Conservation (phyloP, 2,888 invertebrate genomes). For the Prenolepis imparis region DNA sequence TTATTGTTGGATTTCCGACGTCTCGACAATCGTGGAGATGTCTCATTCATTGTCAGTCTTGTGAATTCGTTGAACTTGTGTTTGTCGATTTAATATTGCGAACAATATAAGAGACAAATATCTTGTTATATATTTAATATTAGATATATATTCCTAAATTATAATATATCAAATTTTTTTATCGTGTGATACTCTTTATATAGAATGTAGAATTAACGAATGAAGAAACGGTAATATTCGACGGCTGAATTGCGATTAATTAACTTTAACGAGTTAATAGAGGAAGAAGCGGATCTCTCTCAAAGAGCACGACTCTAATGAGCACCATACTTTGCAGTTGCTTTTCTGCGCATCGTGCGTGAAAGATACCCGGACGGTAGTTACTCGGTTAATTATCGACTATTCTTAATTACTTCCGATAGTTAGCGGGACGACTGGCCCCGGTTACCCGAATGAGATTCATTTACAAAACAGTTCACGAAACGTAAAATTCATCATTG, state of each 20-base stretch:
- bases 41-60: background rate
- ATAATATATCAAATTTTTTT: too few relatives aligned
- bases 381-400: conserved; percentile 48
- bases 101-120: background rate
- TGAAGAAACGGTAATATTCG: conserved; percentile 14
- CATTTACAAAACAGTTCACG: background rate
- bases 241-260: conserved; percentile 47
- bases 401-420: conserved; percentile 32
- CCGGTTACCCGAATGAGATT: background rate
- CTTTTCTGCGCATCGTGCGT: conserved; percentile 35
- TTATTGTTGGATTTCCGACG: background rate
- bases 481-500: background rate
- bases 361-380: conserved; percentile 33
- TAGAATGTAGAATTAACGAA: background rate
- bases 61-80: background rate
- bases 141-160: background rate
- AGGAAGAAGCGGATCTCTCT: conserved; percentile 32
- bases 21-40: background rate
- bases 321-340: conserved; percentile 43
- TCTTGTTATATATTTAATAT: background rate
- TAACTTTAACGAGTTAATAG: conserved; percentile 52
- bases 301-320: conserved; percentile 37
- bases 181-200: too few relatives aligned
- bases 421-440: background rate
- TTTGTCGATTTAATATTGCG: background rate